These are phyloP conservation scores for Leguminivora glycinivorella DNA, from an alignment of 1,140 invertebrate species.

Conservation along the genomic window DNA sequence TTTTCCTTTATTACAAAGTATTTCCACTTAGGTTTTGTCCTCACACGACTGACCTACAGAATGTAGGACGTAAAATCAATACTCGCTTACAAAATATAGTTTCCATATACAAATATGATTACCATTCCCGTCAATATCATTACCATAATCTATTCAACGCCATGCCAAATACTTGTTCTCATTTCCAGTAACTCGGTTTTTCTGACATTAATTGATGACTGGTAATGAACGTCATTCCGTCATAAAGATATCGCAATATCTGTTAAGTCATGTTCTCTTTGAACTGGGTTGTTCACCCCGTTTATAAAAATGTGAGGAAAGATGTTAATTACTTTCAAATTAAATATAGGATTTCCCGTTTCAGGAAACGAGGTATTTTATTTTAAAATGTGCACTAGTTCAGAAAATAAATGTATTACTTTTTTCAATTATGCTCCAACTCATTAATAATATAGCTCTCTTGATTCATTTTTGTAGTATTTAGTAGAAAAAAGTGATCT, in stretches of 20 bases:
- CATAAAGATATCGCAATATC: conserved; percentile 15
- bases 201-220: conserved; percentile 18
- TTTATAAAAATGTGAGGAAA: conserved; percentile 17
- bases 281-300: neutral
- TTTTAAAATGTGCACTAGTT: no score
- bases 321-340: conserved; percentile 4
- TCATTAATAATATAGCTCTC: no score
- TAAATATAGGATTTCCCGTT: neutral
- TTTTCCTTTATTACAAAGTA: neutral
- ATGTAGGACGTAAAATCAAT: neutral
- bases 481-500: no score
- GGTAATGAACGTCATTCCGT: neutral
- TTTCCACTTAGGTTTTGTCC: neutral
- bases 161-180: conserved; percentile 8
- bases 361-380: no score
- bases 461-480: no score
- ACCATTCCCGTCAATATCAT: neutral
- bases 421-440: no score
- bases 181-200: neutral
- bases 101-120: neutral
- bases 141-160: neutral
- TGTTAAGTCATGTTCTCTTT: conserved; percentile 3
- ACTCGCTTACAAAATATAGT: neutral
- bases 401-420: no score
- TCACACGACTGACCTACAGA: neutral